Conservation (phyloP, 2,888 invertebrate species). For the Melikaiella ostensackeni region DNA sequence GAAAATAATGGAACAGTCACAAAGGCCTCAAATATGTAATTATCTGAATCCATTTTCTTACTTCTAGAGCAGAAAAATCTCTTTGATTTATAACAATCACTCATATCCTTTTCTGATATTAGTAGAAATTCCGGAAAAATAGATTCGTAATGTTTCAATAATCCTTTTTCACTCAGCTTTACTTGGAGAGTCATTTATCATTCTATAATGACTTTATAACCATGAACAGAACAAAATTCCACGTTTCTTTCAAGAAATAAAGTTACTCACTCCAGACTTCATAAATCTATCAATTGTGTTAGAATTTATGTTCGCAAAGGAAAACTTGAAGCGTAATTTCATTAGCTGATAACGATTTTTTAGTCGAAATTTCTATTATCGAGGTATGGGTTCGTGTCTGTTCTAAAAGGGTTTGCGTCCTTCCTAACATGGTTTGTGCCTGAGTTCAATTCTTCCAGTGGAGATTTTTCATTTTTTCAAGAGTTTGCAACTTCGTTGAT, state of each 20-base stretch:
- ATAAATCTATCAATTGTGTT: neutral
- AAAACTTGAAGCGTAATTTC: neutral
- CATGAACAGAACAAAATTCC: neutral
- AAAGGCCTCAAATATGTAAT: constrained; percentile 3
- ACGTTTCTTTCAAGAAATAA: neutral
- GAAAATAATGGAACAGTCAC: neutral
- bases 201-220: neutral
- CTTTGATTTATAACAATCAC: neutral
- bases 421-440: too few species aligned
- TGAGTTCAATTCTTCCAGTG: too few species aligned
- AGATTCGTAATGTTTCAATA: neutral
- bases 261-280: neutral
- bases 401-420: too few species aligned
- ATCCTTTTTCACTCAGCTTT: neutral
- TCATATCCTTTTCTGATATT: neutral
- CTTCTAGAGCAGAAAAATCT: neutral
- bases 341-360: too few species aligned
- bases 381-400: too few species aligned
- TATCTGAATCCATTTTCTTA: neutral
- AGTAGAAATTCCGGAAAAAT: neutral
- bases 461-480: too few species aligned
- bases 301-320: neutral
- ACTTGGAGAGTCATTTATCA: neutral
- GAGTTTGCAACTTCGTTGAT: too few species aligned
- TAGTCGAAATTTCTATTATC: too few species aligned